A percentile compares a stretch with the other conserved stretches of the same genome.
phyloP scores from a whole-genome alignment of 2,797 vertebrate genomes.

The Parauchenoglanis ngamensis region DNA sequence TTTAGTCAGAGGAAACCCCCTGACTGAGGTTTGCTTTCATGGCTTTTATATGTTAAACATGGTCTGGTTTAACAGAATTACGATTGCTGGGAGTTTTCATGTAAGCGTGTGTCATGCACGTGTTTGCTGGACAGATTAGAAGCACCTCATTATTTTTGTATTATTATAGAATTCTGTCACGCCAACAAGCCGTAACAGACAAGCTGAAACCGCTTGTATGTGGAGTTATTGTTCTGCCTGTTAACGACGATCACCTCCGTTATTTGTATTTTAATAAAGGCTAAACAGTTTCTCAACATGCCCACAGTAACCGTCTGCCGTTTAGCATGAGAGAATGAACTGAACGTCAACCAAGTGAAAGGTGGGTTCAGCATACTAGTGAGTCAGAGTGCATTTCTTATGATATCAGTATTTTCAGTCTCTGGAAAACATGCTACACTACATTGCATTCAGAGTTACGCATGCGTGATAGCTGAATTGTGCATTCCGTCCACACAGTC shows the following conservation, averaged over 20 bases:
- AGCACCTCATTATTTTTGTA: not conserved
- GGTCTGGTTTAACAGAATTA: too few relatives aligned
- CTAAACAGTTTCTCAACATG: not conserved
- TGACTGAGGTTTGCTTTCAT: not conserved
- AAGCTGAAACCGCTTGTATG: not conserved
- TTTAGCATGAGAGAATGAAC: not conserved
- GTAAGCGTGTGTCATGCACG: not conserved
- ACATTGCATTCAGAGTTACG: not conserved
- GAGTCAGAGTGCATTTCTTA: not conserved
- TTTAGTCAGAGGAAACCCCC: not conserved
- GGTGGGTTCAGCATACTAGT: not conserved
- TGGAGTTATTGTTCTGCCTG: not conserved
- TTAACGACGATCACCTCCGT: too few relatives aligned
- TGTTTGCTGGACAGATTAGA: not conserved
- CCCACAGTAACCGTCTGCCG: not conserved
- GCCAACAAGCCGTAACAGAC: not conserved
- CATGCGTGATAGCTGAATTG: not conserved
- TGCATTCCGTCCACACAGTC: not conserved
- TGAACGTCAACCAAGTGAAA: not conserved
- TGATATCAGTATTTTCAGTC: not conserved
- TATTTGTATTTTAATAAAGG: not conserved
- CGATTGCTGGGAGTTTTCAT: not conserved
- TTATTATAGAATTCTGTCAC: not conserved
- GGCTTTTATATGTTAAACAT: not conserved
- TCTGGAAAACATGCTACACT: not conserved